Base-by-base conservation (phyloP, 2,113 vertebrate genomes). In the Equus quagga region DNA sequence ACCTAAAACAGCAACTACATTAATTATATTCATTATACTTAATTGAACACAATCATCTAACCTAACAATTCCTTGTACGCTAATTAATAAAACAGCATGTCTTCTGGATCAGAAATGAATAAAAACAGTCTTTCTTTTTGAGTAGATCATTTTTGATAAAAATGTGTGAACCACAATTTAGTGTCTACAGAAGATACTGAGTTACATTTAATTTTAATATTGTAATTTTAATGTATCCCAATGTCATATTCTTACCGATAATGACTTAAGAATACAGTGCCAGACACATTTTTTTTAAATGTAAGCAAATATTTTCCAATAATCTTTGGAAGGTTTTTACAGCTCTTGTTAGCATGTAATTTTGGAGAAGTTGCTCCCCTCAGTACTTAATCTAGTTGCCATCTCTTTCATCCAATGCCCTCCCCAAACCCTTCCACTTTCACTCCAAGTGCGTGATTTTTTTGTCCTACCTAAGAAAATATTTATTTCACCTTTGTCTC, bases 81-180 rank as follows among this genome's bases (percentile, higher is more conserved):
- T 98, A 98, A 98, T 98, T 98, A 99, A 98, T 98, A 98, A 98
- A 98, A 79, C 97, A 98, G 97, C 98, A 98, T 96, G 98, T 94
- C 95, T 98, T 97, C 98, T 98, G 88, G 33, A 97, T 97, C 67
- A 97, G 64, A 98, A 98, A 94, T 73, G 46, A 24, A 82, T 92
- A 96, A 75, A 96, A 98, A 51, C 80, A 87, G 41, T 90, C 49
- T 93, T 97, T 92, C 31, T 86, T 91, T 0, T 0, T 87, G 69
- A 81, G 82, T 70, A 97, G 67, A 91, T 72, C 13, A 60, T 89
- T 98, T 97, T 69, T 65, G 33, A n/a, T 56, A 92, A 58, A 96
- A 92, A 83, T 46, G 8, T 89, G 36, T 86, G 31, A 86, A 46
- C 4, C 41, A 78, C 6, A 82, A 85, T 73, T 84, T 84, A 85